Evolutionary conservation across 2,113 vertebrate species (phyloP).

Genomic region (Pelodiscus sinensis): DNA sequence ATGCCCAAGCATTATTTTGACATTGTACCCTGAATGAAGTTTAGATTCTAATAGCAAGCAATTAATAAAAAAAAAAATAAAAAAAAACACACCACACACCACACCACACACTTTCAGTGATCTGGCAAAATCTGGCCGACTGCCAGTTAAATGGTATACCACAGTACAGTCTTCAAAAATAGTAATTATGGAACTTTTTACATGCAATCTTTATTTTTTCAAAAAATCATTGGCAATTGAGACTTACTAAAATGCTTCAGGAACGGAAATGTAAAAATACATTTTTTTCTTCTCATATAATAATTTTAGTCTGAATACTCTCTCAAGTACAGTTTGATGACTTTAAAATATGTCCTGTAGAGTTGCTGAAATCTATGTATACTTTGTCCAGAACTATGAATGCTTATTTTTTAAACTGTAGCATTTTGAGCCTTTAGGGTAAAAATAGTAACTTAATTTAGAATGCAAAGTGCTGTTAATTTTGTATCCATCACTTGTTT

Average conservation of each 20-base stretch:
- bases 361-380: rapidly evolving
- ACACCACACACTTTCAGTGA: rapidly evolving
- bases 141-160: not conserved
- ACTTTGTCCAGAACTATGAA: not conserved
- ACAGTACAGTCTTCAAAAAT: not conserved
- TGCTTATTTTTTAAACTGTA: not conserved
- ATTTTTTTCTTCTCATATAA: not conserved
- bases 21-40: rapidly evolving
- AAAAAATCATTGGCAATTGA: not conserved
- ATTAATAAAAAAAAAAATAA: not conserved
- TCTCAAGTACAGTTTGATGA: not conserved
- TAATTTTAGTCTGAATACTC: not conserved
- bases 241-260: not conserved
- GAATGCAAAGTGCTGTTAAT: not conserved
- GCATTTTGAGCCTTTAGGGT: not conserved
- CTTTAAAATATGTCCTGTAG: not conserved
- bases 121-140: not conserved
- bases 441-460: not conserved
- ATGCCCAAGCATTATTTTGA: not conserved
- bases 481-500: not conserved
- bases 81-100: not conserved
- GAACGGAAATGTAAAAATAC: not conserved
- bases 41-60: not conserved
- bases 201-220: not conserved
- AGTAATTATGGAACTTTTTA: not conserved